Base-by-base conservation (phyloP, 2,797 vertebrate species). In the Hephaestus fuliginosus region DNA sequence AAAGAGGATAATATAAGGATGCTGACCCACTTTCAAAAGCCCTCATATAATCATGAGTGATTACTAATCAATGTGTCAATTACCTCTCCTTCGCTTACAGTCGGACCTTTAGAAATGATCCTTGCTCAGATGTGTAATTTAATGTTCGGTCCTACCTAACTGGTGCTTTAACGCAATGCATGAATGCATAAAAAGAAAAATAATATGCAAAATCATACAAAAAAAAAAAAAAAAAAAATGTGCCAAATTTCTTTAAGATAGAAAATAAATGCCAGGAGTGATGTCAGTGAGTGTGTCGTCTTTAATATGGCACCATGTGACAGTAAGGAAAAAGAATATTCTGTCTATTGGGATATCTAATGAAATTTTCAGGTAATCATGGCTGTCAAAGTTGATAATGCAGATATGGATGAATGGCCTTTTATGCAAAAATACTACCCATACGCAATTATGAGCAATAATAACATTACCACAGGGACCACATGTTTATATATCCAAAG, bases 11-110 rank as follows among this genome's bases (percentile, higher is more conserved):
- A 85, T 89, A 81, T 77, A 75, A 46, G 83, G 80, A 89, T 76
- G 83, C 76, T 89, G 90, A 87, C 84, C 83, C 81, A 64, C 83
- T 89, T 80, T 86, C 62, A 87, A 87, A 85, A 86, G 85, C 87
- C 66, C 86, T 90, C 74, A 43, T 63, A 89, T 88, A 94, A 91
- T 92, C 90, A 91, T 2, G 72, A 92, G 89, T 90, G 89, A 93
- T 92, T 92, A 88, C 87, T 91, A 91, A 93, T 92, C 89, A 92
- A 86, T 87, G 91, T 89, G 85, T 89, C 89, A 90, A 89, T 90
- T 90, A 86, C 82, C 49, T 83, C 76, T 86, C 57, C 78, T 87
- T 64, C 4, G 46, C 77, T 70, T 80, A 57, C 55, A 81, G 66
- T 62, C 11, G 69, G 80, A 86, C 70, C 56, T 82, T 90, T 74